Evolutionary conservation across 2,113 vertebrate genomes (phyloP).

Genomic region (Malurus cyaneus): DNA sequence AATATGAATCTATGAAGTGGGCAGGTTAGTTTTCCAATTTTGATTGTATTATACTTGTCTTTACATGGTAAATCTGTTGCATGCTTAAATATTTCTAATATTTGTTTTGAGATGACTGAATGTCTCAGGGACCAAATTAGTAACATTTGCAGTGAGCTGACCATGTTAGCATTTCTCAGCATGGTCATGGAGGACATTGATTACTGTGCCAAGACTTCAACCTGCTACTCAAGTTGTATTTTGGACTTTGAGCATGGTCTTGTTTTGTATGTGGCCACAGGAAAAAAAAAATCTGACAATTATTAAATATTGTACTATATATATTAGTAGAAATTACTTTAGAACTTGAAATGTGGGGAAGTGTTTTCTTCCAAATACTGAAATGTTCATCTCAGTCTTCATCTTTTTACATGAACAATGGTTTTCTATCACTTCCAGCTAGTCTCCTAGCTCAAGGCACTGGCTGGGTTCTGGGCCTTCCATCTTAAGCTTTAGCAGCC

Average conservation of each 20-base stretch:
- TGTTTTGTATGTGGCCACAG: not conserved
- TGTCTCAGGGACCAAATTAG: not conserved
- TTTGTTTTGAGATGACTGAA: not conserved
- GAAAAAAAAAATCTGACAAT: not conserved
- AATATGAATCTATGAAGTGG: conserved; percentile 90
- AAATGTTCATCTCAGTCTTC: not conserved
- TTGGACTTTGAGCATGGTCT: not conserved
- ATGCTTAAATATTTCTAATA: fast-evolving
- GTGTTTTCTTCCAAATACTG: not conserved
- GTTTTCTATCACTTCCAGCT: not conserved
- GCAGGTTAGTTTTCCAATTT: conserved; percentile 77
- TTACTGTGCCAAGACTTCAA: not conserved
- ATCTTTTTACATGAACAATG: not conserved
- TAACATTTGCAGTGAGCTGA: not conserved
- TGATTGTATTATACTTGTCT: not conserved
- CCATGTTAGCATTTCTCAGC: not conserved
- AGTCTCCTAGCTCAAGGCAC: not conserved
- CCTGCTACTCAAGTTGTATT: not conserved
- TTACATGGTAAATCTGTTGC: not conserved
- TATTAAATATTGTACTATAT: not conserved
- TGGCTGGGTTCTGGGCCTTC: not conserved
- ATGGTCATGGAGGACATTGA: not conserved
- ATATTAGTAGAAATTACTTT: not conserved
- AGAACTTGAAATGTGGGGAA: not conserved
- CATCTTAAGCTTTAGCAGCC: not conserved